Evolutionary conservation across 2,113 vertebrate species (phyloP).

Genomic region (Riparia riparia): DNA sequence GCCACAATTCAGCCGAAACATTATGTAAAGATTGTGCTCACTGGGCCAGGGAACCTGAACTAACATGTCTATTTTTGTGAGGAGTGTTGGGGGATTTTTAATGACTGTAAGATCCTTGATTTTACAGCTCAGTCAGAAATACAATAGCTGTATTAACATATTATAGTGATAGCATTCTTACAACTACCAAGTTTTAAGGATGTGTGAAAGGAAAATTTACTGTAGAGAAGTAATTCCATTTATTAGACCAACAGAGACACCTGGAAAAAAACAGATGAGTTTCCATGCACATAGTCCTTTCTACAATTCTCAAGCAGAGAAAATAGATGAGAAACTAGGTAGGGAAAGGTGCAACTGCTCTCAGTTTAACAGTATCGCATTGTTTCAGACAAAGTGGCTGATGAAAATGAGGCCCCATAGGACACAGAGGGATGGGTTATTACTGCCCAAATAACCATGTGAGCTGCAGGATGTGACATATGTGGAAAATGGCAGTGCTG

Average conservation of each 20-base stretch:
- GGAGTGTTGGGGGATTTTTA: background rate
- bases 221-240: background rate
- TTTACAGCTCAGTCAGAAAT: background rate
- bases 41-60: background rate
- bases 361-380: background rate
- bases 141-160: background rate
- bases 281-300: background rate
- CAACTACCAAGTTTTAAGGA: background rate
- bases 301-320: background rate
- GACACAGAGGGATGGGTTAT: background rate
- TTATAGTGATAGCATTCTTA: background rate
- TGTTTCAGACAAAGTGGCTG: background rate
- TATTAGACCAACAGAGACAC: background rate
- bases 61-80: background rate
- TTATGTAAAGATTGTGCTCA: background rate
- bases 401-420: background rate
- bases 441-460: background rate
- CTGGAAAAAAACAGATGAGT: background rate
- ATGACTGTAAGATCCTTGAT: background rate
- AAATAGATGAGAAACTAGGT: background rate
- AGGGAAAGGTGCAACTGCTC: constrained; percentile 1
- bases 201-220: background rate
- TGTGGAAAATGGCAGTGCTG: background rate
- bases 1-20: background rate
- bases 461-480: background rate